These are phyloP conservation scores for Ochotona princeps DNA, from an alignment of 2,113 vertebrate species.

Conservation along the genomic window DNA sequence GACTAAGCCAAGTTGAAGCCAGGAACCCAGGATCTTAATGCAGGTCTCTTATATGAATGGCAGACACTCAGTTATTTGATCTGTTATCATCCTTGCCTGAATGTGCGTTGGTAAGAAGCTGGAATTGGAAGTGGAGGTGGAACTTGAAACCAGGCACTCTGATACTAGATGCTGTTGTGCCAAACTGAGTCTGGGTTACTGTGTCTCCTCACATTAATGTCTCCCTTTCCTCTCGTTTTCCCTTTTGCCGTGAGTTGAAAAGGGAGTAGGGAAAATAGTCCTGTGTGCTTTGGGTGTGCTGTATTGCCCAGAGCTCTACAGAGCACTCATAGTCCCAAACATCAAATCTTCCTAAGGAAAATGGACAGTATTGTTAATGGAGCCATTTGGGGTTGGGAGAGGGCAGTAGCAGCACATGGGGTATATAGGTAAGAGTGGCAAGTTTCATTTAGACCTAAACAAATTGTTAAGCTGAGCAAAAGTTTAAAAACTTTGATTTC, in stretches of 20 bases:
- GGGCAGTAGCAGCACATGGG: not conserved
- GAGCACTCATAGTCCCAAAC: not conserved
- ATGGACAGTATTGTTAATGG: not conserved
- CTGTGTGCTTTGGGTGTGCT: slow-evolving; percentile 12
- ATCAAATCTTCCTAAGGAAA: slow-evolving; percentile 32
- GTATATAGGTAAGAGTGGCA: not conserved
- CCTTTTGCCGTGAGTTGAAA: slow-evolving; percentile 46
- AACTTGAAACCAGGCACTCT: too few species aligned
- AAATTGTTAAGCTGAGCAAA: not conserved
- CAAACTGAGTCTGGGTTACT: too few species aligned
- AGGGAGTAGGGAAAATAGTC: not conserved
- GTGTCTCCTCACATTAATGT: too few species aligned
- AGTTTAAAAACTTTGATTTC: not conserved
- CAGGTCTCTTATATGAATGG: too few species aligned
- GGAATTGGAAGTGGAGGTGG: too few species aligned
- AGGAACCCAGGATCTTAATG: too few species aligned
- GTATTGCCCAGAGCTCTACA: slow-evolving; percentile 11
- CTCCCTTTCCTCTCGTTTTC: not conserved
- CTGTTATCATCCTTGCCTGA: too few species aligned
- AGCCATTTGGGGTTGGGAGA: not conserved
- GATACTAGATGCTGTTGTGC: too few species aligned
- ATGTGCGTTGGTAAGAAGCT: too few species aligned
- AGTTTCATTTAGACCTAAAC: not conserved
- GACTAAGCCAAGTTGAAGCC: too few species aligned
- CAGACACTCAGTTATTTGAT: too few species aligned